Base-by-base conservation (phyloP, 2,888 invertebrate genomes). In the Drosophila mimica region DNA sequence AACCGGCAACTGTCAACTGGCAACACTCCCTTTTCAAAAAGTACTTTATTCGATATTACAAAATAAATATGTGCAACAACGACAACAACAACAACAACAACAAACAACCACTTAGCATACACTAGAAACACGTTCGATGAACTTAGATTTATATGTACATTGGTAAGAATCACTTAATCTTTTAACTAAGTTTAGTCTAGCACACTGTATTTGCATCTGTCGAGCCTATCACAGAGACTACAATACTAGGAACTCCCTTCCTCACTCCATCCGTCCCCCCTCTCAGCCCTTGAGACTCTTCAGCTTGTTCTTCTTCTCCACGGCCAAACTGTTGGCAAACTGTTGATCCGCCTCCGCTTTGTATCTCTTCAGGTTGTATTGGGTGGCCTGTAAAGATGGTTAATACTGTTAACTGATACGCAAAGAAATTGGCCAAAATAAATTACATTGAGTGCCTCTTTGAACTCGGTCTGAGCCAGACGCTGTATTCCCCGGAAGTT, bases 401-500 rank as follows among this genome's bases (percentile, higher is more conserved):
- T 34, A 25, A 15, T 1, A 7, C 9, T 5, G 2, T 8, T 6
- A n/a, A 15, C 3, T 9, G n/a, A 43, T 33, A 25, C 0, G 38
- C 9, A 9, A 1, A 25, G 36, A 11, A 30, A 7, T 20, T 33
- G n/a, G 25, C 4, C 5, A 28, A 8, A 8, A 11, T 31, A 33
- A 56, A 56, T 90, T 83, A 93, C 93, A 80, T 93, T 93, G 7
- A 92, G 76, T 0, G 93, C 93, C 62, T 92, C 93, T 38, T 89
- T 82, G 48, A 93, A 80, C 76, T 93, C 93, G 59, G 88, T 88
- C 62, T 89, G 81, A 13, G 91, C 86, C 68, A 93, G 61, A 63
- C 92, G 93, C 58, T 93, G 87, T 0, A 93, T 76, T 4, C 93
- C 93, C 9, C 93, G 89, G 54, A 90, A 92, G 77, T 93, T 93